Percentiles rank a stretch among this genome's conserved stretches.
phyloP scores from a whole-genome alignment of 2,113 vertebrate genomes.

The Speoplatyrhinus poulsoni region DNA sequence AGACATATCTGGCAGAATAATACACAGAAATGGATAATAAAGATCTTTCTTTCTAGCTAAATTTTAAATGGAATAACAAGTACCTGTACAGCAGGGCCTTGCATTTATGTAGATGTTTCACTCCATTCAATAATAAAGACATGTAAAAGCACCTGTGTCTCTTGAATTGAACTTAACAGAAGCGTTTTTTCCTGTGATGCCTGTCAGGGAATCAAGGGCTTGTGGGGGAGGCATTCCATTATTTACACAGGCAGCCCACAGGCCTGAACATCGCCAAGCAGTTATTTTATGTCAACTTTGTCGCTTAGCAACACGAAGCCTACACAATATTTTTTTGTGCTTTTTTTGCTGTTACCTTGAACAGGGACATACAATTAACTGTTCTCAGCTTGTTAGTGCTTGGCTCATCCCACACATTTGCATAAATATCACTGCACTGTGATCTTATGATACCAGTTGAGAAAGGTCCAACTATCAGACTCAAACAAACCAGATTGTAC shows the following conservation, averaged over 20 bases:
- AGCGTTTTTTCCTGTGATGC: neutral
- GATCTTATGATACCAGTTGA: neutral
- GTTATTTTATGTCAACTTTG: slow-evolving; percentile 25
- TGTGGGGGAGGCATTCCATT: slow-evolving; percentile 36
- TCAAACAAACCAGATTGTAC: neutral
- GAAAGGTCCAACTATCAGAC: neutral
- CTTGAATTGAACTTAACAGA: neutral
- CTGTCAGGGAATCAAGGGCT: slow-evolving; percentile 33
- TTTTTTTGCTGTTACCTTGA: neutral
- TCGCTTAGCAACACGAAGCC: slow-evolving; percentile 52
- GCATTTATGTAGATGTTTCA: slow-evolving; percentile 76
- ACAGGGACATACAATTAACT: neutral
- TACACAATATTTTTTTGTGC: slow-evolving; percentile 25
- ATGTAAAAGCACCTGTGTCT: slow-evolving; percentile 14
- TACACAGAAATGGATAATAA: slow-evolving; percentile 71
- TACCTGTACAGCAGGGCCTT: slow-evolving; percentile 72
- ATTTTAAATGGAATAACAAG: slow-evolving; percentile 34
- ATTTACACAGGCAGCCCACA: slow-evolving; percentile 11
- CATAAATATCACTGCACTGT: neutral
- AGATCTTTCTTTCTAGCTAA: slow-evolving; percentile 64
- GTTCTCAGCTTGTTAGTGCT: neutral
- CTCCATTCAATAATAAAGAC: slow-evolving; percentile 74
- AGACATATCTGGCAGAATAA: slow-evolving; percentile 79
- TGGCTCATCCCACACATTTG: neutral
- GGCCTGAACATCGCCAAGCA: slow-evolving; percentile 12